These are phyloP conservation scores for Hypanus sabinus DNA, from an alignment of 2,113 vertebrate species.

Conservation along the genomic window DNA sequence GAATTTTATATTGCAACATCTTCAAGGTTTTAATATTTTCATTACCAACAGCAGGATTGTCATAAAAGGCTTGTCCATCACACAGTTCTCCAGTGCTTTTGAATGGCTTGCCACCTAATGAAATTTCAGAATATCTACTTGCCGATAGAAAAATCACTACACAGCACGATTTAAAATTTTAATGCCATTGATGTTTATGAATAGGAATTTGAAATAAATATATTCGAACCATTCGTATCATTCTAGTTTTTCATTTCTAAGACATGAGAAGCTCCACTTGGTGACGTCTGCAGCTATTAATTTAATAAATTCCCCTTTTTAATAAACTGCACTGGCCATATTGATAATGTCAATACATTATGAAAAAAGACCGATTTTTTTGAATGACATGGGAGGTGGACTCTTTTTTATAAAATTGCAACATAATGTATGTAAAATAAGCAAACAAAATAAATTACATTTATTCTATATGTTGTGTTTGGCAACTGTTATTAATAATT, in stretches of 20 bases:
- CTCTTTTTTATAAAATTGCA: too few species aligned
- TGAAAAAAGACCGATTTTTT: too few species aligned
- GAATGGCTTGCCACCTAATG: background rate
- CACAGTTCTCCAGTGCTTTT: background rate
- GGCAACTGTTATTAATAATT: background rate
- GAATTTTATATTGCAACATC: background rate
- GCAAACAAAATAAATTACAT: background rate
- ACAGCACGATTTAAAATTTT: background rate
- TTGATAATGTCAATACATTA: background rate
- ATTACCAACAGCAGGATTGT: background rate
- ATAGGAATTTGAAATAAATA: too few species aligned
- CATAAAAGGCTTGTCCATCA: background rate
- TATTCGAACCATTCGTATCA: background rate
- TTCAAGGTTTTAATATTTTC: background rate
- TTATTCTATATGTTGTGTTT: background rate
- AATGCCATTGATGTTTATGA: too few species aligned
- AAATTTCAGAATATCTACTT: background rate
- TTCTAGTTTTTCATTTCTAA: background rate
- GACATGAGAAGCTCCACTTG: background rate
- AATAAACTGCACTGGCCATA: background rate
- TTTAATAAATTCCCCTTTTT: background rate
- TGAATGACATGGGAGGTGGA: too few species aligned
- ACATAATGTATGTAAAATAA: too few species aligned
- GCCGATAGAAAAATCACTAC: background rate
- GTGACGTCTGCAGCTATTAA: background rate